Conservation (phyloP, 2,797 vertebrate species). For the Podargus strigoides region DNA sequence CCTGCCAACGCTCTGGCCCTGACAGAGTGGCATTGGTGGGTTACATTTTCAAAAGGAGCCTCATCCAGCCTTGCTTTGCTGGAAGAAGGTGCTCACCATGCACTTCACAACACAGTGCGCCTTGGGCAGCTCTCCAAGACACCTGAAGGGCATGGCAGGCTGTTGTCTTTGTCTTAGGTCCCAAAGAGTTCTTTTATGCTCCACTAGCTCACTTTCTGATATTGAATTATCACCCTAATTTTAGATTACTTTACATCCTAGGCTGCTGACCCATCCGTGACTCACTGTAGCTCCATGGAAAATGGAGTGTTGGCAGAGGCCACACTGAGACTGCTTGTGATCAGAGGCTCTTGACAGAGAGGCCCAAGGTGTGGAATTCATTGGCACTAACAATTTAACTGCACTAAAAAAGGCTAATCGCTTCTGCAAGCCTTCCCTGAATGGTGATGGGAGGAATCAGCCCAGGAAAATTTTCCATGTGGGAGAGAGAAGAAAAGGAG, state of each 20-base stretch:
- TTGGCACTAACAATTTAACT: neutral
- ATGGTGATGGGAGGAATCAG: neutral
- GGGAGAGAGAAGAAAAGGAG: neutral
- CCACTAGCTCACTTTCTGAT: neutral
- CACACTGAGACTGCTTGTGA: neutral
- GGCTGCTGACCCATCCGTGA: neutral
- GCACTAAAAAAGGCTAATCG: neutral
- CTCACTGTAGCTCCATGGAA: neutral
- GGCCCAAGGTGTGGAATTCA: neutral
- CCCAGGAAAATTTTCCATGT: neutral
- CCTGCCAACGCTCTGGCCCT: neutral
- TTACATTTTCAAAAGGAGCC: neutral
- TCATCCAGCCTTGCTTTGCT: neutral
- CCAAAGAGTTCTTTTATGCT: neutral
- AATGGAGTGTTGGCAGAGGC: neutral
- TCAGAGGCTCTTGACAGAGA: neutral
- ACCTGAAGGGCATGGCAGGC: neutral
- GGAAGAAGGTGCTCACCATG: neutral
- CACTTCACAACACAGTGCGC: accelerated
- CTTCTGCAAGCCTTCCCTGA: neutral
- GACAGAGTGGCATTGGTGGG: neutral
- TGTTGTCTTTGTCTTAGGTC: neutral
- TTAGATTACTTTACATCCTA: neutral
- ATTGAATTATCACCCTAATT: neutral
- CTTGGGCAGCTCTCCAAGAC: neutral